Conservation (phyloP, 2,113 vertebrate genomes). For the Stigmatopora argus region DNA sequence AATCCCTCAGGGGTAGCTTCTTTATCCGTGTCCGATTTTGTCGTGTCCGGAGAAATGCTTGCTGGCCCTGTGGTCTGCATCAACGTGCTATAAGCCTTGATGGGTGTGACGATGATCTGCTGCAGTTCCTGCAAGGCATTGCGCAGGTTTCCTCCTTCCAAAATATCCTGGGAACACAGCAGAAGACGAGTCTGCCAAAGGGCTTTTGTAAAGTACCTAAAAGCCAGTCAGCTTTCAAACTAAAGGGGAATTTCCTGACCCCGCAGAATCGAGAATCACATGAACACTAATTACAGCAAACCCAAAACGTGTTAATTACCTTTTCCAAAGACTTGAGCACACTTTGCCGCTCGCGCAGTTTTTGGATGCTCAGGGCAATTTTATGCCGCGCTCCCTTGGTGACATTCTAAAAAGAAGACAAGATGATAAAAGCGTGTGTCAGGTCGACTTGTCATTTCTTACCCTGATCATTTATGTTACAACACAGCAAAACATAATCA, state of each 20-base stretch:
- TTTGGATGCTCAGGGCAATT: conserved; percentile 93
- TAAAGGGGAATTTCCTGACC: conserved; percentile 11
- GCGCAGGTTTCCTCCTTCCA: conserved; percentile 89
- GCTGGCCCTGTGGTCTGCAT: conserved; percentile 56
- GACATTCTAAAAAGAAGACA: conserved; percentile 74
- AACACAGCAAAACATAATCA: conserved; percentile 56
- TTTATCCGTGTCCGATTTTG: conserved; percentile 71
- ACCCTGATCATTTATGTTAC: conserved; percentile 41
- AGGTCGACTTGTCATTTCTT: conserved; percentile 22
- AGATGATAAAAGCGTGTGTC: conserved; percentile 15
- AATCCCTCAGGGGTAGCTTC: conserved; percentile 73
- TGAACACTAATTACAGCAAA: conserved; percentile 1
- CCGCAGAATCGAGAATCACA: neutral
- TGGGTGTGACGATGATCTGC: conserved; percentile 88
- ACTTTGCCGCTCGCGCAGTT: conserved; percentile 83
- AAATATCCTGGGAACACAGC: conserved; percentile 76
- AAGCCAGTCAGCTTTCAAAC: conserved; percentile 4
- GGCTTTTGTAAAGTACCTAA: neutral
- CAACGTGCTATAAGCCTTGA: conserved; percentile 77
- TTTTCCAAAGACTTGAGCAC: conserved; percentile 89
- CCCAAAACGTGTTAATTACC: conserved; percentile 58
- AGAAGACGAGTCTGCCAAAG: neutral
- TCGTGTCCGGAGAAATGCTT: conserved; percentile 57
- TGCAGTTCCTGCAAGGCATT: conserved; percentile 89
- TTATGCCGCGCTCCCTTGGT: conserved; percentile 93